A percentile compares a stretch with the other conserved stretches of the same genome.
These are phyloP conservation scores for Catagonus wagneri DNA, from an alignment of 2,113 vertebrate species.

Conservation along the genomic window DNA sequence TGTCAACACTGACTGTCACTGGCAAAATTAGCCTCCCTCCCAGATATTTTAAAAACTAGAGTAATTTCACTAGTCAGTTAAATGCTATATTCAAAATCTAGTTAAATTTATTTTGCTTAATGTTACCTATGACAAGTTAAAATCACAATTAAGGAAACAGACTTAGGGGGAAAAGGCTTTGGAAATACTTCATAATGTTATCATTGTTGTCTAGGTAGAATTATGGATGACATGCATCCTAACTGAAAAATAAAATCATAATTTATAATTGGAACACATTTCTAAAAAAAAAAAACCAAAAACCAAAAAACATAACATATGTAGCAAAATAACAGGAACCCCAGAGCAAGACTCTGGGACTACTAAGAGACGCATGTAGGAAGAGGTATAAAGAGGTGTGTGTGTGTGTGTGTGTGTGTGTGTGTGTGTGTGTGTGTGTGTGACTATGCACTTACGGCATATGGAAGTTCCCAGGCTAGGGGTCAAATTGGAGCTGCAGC, in stretches of 20 bases:
- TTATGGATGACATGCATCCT: not conserved
- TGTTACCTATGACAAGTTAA: not conserved
- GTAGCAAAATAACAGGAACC: not conserved
- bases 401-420: too few species aligned
- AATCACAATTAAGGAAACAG: conserved; percentile 37
- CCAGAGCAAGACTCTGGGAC: not conserved
- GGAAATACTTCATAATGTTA: conserved; percentile 20
- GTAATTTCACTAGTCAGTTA: not conserved
- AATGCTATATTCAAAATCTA: not conserved
- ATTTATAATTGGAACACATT: not conserved
- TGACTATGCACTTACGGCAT: too few species aligned
- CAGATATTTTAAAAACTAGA: too few species aligned
- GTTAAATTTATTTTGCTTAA: conserved; percentile 13
- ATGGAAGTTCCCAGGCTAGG: too few species aligned
- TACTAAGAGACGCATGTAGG: not conserved
- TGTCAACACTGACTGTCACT: not conserved
- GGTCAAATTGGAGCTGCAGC: too few species aligned
- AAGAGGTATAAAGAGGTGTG: not conserved
- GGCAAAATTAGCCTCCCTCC: not conserved
- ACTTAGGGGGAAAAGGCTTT: not conserved
- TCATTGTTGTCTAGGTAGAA: not conserved
- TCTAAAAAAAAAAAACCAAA: not conserved
- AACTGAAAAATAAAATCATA: not conserved
- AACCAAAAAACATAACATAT: not conserved
- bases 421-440: too few species aligned